Percentiles rank a stretch among this genome's conserved stretches.
Evolutionary conservation across 2,113 vertebrate species (phyloP).

Genomic region (Turnix velox): DNA sequence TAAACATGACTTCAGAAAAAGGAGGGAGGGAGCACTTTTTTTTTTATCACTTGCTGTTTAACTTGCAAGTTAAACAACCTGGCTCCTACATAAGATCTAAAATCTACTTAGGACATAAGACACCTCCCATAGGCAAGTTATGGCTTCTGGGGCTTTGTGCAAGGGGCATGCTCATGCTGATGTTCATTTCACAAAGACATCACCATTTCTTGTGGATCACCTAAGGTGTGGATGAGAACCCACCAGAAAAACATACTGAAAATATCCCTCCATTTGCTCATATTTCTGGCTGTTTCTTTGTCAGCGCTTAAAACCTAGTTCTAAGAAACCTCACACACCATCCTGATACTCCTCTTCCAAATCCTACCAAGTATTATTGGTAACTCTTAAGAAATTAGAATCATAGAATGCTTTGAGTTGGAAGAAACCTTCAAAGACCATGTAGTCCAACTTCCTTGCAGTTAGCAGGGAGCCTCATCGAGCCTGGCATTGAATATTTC

Average conservation of each 20-base stretch:
- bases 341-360: neutral
- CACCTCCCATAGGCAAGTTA: neutral
- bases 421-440: too few species aligned
- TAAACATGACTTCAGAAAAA: neutral
- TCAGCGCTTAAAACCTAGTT: neutral
- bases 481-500: too few species aligned
- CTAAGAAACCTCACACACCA: neutral
- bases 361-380: neutral
- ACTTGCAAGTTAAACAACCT: neutral
- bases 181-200: neutral
- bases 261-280: neutral
- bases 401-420: too few species aligned
- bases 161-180: rapidly evolving
- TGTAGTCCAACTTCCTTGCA: too few species aligned
- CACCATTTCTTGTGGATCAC: neutral
- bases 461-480: too few species aligned
- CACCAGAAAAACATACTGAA: neutral
- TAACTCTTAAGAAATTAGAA: neutral
- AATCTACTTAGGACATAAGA: neutral
- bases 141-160: neutral
- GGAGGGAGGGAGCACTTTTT: neutral
- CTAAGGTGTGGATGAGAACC: neutral
- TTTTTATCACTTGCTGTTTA: neutral
- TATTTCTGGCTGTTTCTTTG: neutral
- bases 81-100: neutral